Conservation (phyloP, 2,113 vertebrate species). For the Notothenia rossii region DNA sequence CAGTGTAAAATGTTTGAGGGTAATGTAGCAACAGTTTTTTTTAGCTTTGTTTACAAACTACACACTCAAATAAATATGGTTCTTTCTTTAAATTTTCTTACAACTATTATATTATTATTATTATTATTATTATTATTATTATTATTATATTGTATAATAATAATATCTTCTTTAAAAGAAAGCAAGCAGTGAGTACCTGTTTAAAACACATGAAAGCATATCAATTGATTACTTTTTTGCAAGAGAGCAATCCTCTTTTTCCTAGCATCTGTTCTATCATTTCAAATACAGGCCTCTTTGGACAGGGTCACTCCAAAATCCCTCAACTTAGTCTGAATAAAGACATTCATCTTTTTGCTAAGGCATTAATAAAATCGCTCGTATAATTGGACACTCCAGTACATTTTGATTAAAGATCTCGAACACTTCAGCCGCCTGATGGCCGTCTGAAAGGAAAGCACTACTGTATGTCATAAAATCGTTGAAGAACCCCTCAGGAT, state of each 20-base stretch:
- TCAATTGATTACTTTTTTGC: constrained; percentile 14
- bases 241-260: background rate
- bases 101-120: too few relatives aligned
- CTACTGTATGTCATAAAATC: constrained; percentile 56
- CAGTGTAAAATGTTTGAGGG: too few relatives aligned
- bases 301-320: constrained; percentile 42
- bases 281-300: constrained; percentile 4
- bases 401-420: constrained; percentile 74
- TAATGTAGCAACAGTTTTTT: too few relatives aligned
- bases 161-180: background rate
- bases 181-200: background rate
- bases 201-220: constrained; percentile 10
- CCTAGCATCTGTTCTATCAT: constrained; percentile 23
- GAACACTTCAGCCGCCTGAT: constrained; percentile 55
- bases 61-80: too few relatives aligned
- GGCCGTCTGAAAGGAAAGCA: constrained; percentile 58
- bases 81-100: too few relatives aligned
- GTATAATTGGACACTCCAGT: constrained; percentile 72
- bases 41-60: too few relatives aligned
- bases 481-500: constrained; percentile 55
- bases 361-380: constrained; percentile 68
- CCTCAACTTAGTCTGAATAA: constrained; percentile 38
- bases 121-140: too few relatives aligned
- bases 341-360: constrained; percentile 63
- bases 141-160: too few relatives aligned